Percentiles rank a stretch among this genome's conserved stretches.
These are phyloP conservation scores for Lacerta viridis DNA, from an alignment of 2,797 vertebrate species.

Conservation along the genomic window DNA sequence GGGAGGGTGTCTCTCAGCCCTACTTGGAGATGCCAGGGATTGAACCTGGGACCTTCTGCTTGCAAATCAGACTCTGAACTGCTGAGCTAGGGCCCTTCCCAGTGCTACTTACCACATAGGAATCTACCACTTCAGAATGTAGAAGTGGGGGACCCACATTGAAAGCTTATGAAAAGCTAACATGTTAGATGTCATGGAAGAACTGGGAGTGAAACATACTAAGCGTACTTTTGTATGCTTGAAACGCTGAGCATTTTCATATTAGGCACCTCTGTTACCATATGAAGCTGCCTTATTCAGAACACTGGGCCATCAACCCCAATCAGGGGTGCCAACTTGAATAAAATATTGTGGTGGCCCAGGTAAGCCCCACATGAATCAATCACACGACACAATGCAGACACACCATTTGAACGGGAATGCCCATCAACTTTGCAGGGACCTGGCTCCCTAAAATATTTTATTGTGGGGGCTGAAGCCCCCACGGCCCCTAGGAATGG, in stretches of 20 bases:
- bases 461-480: too few relatives aligned
- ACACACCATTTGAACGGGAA: too few relatives aligned
- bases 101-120: background rate
- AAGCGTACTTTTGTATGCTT: background rate
- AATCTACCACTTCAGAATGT: background rate
- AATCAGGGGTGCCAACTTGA: background rate
- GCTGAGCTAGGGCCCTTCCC: background rate
- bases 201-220: background rate
- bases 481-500: too few relatives aligned
- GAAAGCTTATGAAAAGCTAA: slow-evolving; percentile 2
- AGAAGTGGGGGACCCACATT: background rate
- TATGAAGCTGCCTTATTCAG: background rate
- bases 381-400: too few relatives aligned
- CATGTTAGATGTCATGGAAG: background rate
- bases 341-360: too few relatives aligned
- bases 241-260: background rate
- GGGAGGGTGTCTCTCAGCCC: too few relatives aligned
- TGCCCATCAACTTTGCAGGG: too few relatives aligned
- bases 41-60: background rate
- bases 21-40: background rate
- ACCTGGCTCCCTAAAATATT: too few relatives aligned
- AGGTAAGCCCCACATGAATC: too few relatives aligned
- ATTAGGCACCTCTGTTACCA: background rate
- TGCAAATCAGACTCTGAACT: background rate
- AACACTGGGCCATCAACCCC: background rate